A percentile compares a stretch with the other conserved stretches of the same genome.
Conservation (phyloP, 2,888 invertebrate genomes). For the Noctua janthina region DNA sequence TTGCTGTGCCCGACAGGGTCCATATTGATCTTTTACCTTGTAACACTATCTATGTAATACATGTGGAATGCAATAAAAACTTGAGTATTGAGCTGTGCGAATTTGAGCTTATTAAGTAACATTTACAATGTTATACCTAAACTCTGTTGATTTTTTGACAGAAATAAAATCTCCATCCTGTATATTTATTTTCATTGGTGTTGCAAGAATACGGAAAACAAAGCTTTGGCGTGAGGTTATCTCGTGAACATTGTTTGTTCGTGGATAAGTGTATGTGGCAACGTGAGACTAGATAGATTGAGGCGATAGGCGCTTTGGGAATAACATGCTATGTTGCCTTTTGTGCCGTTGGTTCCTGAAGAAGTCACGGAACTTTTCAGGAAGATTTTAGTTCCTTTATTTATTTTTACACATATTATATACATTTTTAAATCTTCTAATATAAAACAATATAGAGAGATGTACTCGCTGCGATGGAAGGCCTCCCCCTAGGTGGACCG, state of each 20-base stretch:
- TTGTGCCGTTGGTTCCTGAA: not conserved
- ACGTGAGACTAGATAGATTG: slow-evolving; percentile 41
- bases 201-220: slow-evolving; percentile 41
- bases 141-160: not conserved
- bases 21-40: too few relatives aligned
- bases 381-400: not conserved
- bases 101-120: not conserved
- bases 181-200: slow-evolving; percentile 30
- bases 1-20: too few relatives aligned
- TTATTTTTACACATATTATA: too few relatives aligned
- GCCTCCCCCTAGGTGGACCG: too few relatives aligned
- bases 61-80: too few relatives aligned
- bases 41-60: too few relatives aligned
- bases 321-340: slow-evolving; percentile 2
- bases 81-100: not conserved
- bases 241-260: slow-evolving; percentile 41
- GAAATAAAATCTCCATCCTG: slow-evolving; percentile 6
- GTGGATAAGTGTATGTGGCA: slow-evolving; percentile 1
- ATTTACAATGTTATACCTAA: not conserved
- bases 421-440: too few relatives aligned
- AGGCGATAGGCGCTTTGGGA: slow-evolving; percentile 37
- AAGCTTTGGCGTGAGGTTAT: slow-evolving; percentile 31
- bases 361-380: not conserved
- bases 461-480: too few relatives aligned
- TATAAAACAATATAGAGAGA: too few relatives aligned